Conservation (phyloP, 2,113 vertebrate species). For the Eptesicus fuscus region DNA sequence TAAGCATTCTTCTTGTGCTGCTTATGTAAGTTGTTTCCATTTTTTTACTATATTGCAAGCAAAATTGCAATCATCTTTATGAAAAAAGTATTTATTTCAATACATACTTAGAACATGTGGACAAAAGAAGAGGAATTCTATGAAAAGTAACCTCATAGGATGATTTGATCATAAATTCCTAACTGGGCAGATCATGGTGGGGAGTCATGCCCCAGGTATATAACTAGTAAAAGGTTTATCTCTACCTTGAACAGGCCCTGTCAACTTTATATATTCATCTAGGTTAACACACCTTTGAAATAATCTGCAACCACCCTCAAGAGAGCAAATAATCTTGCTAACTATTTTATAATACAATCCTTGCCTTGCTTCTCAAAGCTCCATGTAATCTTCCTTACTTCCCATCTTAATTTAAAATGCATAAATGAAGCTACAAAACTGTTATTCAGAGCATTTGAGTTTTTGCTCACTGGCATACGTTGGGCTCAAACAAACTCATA, state of each 20-base stretch:
- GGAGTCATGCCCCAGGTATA: neutral
- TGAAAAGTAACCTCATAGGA: neutral
- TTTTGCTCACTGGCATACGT: neutral
- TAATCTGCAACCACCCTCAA: neutral
- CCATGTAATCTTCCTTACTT: neutral
- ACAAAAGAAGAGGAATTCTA: neutral
- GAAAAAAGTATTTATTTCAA: constrained; percentile 41
- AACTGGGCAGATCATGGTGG: neutral
- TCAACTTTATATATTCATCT: neutral
- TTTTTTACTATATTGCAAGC: constrained; percentile 8
- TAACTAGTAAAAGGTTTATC: neutral
- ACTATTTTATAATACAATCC: neutral
- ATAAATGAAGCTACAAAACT: neutral
- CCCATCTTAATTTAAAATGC: neutral
- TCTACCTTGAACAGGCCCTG: neutral
- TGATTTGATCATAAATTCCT: neutral
- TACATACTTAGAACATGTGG: neutral
- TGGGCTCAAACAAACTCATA: neutral
- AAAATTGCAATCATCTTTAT: neutral
- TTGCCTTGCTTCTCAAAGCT: neutral
- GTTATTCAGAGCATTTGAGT: neutral
- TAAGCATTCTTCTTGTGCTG: neutral
- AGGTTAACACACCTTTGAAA: neutral
- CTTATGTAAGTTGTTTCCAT: neutral
- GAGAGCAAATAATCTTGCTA: neutral